phyloP scores from a whole-genome alignment of 1,140 invertebrate species.

The Periplaneta americana region DNA sequence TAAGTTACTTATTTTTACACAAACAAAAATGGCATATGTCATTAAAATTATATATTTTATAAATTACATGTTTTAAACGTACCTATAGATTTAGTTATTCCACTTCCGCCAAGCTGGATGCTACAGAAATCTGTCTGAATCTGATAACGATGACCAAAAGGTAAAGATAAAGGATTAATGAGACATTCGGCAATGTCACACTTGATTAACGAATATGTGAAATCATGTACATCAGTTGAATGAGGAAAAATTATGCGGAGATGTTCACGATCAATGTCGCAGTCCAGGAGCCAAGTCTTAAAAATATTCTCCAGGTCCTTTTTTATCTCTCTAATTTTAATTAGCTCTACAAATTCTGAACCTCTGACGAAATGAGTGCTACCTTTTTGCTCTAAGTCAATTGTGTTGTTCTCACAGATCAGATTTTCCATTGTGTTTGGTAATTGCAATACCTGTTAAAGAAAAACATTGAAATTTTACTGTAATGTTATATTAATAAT shows the following conservation, averaged over 20 bases:
- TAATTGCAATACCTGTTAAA: background rate
- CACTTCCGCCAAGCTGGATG: background rate
- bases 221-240: background rate
- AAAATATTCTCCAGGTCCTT: background rate
- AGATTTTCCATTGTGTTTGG: background rate
- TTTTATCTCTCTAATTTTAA: background rate
- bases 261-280: background rate
- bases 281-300: background rate
- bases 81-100: conserved; percentile 4
- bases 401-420: background rate
- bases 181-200: conserved; percentile 1
- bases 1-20: too few relatives aligned
- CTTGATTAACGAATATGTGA: background rate
- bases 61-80: too few relatives aligned
- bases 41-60: too few relatives aligned
- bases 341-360: background rate
- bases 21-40: too few relatives aligned
- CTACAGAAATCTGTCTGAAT: conserved; percentile 1
- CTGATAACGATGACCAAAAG: conserved; percentile 4
- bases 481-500: too few relatives aligned
- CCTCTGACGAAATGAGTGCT: background rate
- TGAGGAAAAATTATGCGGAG: background rate
- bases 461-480: background rate
- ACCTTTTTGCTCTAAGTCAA: background rate
- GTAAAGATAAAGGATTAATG: background rate